Base-by-base conservation (phyloP, 2,888 invertebrate genomes). In the Nysson spinosus region DNA sequence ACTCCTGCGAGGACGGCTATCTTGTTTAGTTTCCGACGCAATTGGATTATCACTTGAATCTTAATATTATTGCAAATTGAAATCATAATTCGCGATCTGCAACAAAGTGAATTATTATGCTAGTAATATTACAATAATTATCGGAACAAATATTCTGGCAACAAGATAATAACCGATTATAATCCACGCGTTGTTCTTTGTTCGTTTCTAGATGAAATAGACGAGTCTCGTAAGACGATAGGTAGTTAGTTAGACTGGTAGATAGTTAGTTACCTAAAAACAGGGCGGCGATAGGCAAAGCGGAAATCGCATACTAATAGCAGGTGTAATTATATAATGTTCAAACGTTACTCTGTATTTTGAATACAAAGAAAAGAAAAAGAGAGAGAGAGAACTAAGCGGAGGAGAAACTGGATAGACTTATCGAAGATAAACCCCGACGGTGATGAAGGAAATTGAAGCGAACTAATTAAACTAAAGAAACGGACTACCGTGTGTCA, bases 221-320 rank as follows among this genome's bases (percentile, higher is more conserved):
- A 43, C 68, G 66, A 63, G 24, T 67, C 46, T 58, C 52, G 64
- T 57, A 55, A 51, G 20, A 44, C 61, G 56, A 47, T 71, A 75
- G 60, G 58, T 69, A 69, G 69, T 37, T 73, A 73, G 66, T 20
- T 70, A 72, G 62, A 54, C 65, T 61, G 70, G 46, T 72, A 69
- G 52, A 40, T 67, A 56, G 56, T 35, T 62, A 60, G 50, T 47
- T 58, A 71, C 22, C 50, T 62, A 47, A 62, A 55, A 50, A 43
- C 71, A 61, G 55, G 57, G 47, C 47, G 51, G 58, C 71, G 67
- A 70, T 72, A 69, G 51, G 64, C 69, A 72, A 54, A 72, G 69
- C 64, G 63, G 63, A 58, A 61, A 50, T 69, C 64, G 65, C 68
- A 60, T 54, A 24, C 19, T 49, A 11, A 44, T 61, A 57, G 49